Conservation (phyloP, 2,113 vertebrate species). For the Buteo buteo region DNA sequence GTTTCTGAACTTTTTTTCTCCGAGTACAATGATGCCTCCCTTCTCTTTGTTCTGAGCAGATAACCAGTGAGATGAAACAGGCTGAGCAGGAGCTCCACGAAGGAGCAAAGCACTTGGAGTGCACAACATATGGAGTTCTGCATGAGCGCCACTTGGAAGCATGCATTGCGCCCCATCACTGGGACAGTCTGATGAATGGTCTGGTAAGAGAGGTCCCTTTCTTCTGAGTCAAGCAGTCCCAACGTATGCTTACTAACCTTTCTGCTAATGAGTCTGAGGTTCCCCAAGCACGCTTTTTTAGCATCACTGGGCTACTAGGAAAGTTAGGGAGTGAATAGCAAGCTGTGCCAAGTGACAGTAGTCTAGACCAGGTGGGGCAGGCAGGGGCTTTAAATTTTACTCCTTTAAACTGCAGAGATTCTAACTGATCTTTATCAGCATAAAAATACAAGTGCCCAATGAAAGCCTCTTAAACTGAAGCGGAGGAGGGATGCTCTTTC, state of each 20-base stretch:
- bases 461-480: background rate
- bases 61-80: constrained; percentile 66
- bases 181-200: constrained; percentile 70
- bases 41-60: constrained; percentile 66
- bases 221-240: background rate
- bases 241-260: background rate
- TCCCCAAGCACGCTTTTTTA: background rate
- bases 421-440: background rate
- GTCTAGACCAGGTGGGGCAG: background rate
- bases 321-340: background rate
- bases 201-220: constrained; percentile 21
- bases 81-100: constrained; percentile 61
- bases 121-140: constrained; percentile 74
- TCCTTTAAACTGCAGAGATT: background rate
- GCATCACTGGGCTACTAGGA: background rate
- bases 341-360: background rate
- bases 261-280: background rate
- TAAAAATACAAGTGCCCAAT: background rate
- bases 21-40: background rate
- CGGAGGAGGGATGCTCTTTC: background rate
- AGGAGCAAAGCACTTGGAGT: constrained; percentile 68
- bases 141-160: constrained; percentile 69
- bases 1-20: background rate
- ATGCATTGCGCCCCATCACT: constrained; percentile 74
- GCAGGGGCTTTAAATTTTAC: background rate